A percentile compares a stretch with the other conserved stretches of the same genome.
Evolutionary conservation across 2,113 vertebrate species (phyloP).

Genomic region (Rhynchopsitta pachyrhyncha): DNA sequence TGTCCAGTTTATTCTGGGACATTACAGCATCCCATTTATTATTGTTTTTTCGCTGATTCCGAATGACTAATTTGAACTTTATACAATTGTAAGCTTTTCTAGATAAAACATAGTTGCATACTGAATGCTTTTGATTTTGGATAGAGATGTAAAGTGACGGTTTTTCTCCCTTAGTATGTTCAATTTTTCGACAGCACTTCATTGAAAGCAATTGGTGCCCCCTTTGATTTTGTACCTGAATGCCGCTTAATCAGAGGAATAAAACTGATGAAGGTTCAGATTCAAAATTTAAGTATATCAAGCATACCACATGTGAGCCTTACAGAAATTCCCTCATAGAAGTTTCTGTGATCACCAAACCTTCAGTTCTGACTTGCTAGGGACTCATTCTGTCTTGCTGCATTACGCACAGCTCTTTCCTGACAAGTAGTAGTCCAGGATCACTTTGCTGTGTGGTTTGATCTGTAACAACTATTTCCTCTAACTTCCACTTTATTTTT

Average conservation of each 20-base stretch:
- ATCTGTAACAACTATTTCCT: neutral
- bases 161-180: neutral
- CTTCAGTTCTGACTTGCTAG: neutral
- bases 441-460: neutral
- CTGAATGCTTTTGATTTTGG: neutral
- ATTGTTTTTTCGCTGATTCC: neutral
- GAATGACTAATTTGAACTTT: neutral
- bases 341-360: neutral
- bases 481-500: slow-evolving; percentile 21
- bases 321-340: neutral
- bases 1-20: neutral
- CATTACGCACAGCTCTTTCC: neutral
- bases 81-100: neutral
- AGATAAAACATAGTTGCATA: neutral
- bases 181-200: neutral
- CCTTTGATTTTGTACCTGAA: neutral
- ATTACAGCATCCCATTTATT: neutral
- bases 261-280: neutral
- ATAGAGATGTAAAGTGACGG: neutral
- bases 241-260: neutral
- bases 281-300: neutral
- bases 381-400: neutral
- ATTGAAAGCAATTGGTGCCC: neutral
- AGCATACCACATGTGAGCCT: neutral
- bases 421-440: neutral